Evolutionary conservation across 2,888 invertebrate genomes (phyloP).

Genomic region (Folsomia manolachei): DNA sequence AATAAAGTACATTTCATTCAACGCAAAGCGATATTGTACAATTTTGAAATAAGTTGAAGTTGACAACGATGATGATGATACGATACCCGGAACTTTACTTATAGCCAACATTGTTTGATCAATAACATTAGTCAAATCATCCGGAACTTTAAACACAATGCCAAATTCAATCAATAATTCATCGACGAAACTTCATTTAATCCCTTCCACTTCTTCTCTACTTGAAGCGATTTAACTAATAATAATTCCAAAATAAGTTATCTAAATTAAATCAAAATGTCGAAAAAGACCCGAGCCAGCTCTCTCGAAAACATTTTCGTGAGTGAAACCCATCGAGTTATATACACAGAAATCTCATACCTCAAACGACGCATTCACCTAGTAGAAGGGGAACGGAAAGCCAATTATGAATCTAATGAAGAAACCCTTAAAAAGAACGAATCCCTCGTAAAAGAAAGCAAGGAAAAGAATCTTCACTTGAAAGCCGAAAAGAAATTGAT

Average conservation of each 20-base stretch:
- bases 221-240: no score
- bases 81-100: no score
- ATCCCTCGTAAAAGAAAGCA: constrained; percentile 28
- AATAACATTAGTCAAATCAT: not conserved
- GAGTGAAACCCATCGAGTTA: constrained; percentile 40
- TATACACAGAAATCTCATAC: constrained; percentile 47
- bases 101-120: constrained; percentile 8
- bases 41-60: no score
- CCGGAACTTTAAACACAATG: not conserved
- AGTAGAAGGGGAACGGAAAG: constrained; percentile 48
- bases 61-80: no score
- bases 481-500: constrained; percentile 31
- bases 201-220: no score
- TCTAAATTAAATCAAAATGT: constrained; percentile 38
- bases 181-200: no score
- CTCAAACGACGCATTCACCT: constrained; percentile 48
- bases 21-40: no score
- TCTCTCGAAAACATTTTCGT: constrained; percentile 47
- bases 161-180: not conserved
- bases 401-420: constrained; percentile 47
- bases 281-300: constrained; percentile 36
- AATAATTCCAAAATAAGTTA: no score
- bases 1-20: no score
- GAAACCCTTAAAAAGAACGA: constrained; percentile 45
- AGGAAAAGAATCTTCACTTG: constrained; percentile 29